These are phyloP conservation scores for Sternotherus odoratus DNA, from an alignment of 2,797 vertebrate genomes.

Conservation along the genomic window DNA sequence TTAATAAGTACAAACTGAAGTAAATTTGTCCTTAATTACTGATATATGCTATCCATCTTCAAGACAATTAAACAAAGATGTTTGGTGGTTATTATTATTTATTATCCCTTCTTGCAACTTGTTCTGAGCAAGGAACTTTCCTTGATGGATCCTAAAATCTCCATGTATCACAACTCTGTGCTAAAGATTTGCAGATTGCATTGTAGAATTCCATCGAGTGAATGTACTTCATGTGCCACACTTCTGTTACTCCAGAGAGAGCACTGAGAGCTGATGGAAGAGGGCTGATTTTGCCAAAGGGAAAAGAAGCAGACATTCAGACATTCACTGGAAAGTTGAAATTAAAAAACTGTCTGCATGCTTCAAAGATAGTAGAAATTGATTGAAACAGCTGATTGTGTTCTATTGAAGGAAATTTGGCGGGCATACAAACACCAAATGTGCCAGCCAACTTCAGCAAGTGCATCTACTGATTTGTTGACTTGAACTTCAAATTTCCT, in stretches of 20 bases:
- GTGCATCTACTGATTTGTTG: constrained; percentile 60
- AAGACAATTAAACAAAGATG: neutral
- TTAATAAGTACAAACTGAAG: neutral
- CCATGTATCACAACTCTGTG: neutral
- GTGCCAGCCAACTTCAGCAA: constrained; percentile 60
- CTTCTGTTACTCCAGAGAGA: neutral
- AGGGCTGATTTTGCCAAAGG: constrained; percentile 62
- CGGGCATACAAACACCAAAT: constrained; percentile 59
- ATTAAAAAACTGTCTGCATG: constrained; percentile 48
- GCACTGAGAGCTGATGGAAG: neutral
- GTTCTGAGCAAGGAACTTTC: neutral
- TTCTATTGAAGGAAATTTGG: constrained; percentile 37
- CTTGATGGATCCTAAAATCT: neutral
- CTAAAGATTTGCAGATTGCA: neutral
- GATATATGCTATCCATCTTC: neutral
- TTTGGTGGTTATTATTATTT: neutral
- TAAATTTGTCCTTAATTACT: neutral
- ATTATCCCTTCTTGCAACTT: neutral
- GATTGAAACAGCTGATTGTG: constrained; percentile 64
- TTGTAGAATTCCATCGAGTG: neutral
- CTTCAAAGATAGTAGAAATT: constrained; percentile 55
- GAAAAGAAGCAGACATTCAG: constrained; percentile 46
- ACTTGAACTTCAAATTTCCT: constrained; percentile 61
- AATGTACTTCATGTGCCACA: neutral
- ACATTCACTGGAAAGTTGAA: constrained; percentile 16